Percentiles rank a stretch among this genome's conserved stretches.
phyloP scores from a whole-genome alignment of 2,113 vertebrate species.

The Ictidomys tridecemlineatus region DNA sequence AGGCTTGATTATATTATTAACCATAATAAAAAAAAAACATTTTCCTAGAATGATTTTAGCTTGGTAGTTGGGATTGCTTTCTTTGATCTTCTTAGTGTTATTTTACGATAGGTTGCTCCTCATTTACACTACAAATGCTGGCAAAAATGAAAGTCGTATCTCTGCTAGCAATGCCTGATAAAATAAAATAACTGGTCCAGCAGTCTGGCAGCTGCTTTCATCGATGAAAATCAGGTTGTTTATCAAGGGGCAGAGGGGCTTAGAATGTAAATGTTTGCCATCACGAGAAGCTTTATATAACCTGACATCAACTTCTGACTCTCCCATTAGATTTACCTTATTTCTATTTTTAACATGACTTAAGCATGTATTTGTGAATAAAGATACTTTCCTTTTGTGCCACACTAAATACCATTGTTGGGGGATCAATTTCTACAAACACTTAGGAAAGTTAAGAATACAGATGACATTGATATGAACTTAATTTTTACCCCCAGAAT shows the following conservation, averaged over 20 bases:
- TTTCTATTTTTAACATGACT: constrained; percentile 23
- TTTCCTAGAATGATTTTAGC: constrained; percentile 89
- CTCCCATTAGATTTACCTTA: neutral
- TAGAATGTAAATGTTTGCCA: constrained; percentile 60
- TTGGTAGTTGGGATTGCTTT: constrained; percentile 88
- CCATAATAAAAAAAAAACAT: constrained; percentile 91
- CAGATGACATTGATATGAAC: neutral
- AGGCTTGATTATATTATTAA: constrained; percentile 92
- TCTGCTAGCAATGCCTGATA: constrained; percentile 84
- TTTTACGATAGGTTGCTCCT: constrained; percentile 89
- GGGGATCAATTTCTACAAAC: neutral
- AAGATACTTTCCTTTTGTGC: neutral
- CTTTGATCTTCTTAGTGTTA: constrained; percentile 90
- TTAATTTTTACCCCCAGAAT: constrained; percentile 31
- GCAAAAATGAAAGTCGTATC: constrained; percentile 87
- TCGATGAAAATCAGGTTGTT: constrained; percentile 76
- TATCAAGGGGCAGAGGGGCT: constrained; percentile 64
- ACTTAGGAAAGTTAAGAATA: neutral
- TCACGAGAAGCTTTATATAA: neutral
- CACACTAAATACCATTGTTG: neutral
- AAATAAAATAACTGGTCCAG: constrained; percentile 86
- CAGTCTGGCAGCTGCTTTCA: constrained; percentile 80
- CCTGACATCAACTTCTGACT: constrained; percentile 14
- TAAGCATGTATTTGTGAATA: constrained; percentile 27
- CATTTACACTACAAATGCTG: constrained; percentile 91